These are phyloP conservation scores for Indicator indicator DNA, from an alignment of 2,113 vertebrate species.

Conservation along the genomic window DNA sequence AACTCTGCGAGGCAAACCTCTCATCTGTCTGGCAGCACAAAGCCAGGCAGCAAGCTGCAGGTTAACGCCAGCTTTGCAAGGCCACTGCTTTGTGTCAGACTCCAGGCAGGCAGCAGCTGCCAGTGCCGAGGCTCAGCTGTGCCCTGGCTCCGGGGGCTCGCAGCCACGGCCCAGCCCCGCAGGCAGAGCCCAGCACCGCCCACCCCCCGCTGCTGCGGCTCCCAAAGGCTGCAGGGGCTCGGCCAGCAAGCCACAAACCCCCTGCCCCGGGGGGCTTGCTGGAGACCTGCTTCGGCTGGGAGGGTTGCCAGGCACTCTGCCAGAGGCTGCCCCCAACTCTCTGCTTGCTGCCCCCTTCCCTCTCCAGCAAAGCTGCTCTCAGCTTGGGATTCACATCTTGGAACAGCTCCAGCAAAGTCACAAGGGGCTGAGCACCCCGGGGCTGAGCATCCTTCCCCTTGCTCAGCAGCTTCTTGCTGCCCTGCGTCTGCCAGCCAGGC, in stretches of 20 bases:
- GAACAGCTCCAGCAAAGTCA: conserved; percentile 69
- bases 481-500: conserved; percentile 65
- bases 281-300: neutral
- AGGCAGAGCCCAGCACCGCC: neutral
- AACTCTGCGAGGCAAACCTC: conserved; percentile 78
- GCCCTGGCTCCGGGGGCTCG: neutral
- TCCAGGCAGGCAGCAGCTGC: conserved; percentile 37
- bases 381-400: conserved; percentile 48
- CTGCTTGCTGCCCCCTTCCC: conserved; percentile 19
- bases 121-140: conserved; percentile 30
- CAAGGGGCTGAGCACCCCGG: conserved; percentile 31
- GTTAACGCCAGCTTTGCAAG: conserved; percentile 78
- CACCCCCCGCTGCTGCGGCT: neutral
- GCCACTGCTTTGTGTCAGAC: conserved; percentile 69
- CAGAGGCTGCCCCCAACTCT: neutral
- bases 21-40: conserved; percentile 79
- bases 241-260: neutral
- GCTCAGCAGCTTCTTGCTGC: conserved; percentile 64
- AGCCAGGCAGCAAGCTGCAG: conserved; percentile 74
- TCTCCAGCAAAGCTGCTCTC: neutral
- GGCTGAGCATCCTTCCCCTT: conserved; percentile 32
- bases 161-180: conserved; percentile 1
- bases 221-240: neutral
- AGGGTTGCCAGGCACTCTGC: neutral
- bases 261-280: neutral